These are phyloP conservation scores for Drosophila hydei DNA, from an alignment of 1,140 invertebrate species.

Conservation along the genomic window DNA sequence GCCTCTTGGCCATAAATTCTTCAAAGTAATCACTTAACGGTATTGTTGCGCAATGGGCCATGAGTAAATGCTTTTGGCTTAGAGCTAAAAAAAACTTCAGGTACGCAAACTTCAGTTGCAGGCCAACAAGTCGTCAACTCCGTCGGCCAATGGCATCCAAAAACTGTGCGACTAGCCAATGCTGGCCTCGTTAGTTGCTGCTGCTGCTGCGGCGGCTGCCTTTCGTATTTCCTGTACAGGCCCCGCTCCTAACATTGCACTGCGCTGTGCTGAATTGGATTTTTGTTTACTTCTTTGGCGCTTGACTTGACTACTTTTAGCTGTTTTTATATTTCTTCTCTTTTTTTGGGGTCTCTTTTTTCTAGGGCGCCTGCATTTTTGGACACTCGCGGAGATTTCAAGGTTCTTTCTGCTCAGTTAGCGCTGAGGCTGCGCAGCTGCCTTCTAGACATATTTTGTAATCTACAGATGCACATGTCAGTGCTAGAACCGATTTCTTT, in stretches of 20 bases:
- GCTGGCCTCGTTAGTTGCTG: slow-evolving; percentile 53
- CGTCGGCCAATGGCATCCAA: slow-evolving; percentile 60
- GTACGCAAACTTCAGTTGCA: slow-evolving; percentile 40
- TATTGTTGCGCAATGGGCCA: slow-evolving; percentile 60
- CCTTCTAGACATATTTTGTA: slow-evolving; percentile 40
- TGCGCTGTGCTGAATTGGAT: slow-evolving; percentile 5
- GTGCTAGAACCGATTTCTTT: slow-evolving; percentile 33
- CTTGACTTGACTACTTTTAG: slow-evolving; percentile 18
- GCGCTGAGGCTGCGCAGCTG: slow-evolving; percentile 18
- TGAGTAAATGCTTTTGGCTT: slow-evolving; percentile 9
- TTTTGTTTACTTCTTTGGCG: slow-evolving; percentile 31
- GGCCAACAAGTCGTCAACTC: slow-evolving; percentile 49
- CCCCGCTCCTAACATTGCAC: slow-evolving; percentile 14
- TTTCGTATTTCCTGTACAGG: slow-evolving; percentile 62
- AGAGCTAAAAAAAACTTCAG: slow-evolving; percentile 30
- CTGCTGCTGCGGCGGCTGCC: slow-evolving; percentile 38
- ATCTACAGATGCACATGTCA: slow-evolving; percentile 47
- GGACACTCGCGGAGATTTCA: slow-evolving; percentile 62
- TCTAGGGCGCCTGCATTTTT: slow-evolving; percentile 50
- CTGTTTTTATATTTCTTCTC: not conserved
- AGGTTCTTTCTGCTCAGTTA: slow-evolving; percentile 49
- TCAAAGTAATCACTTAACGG: slow-evolving; percentile 37
- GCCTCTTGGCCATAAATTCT: slow-evolving; percentile 64
- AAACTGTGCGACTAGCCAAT: slow-evolving; percentile 28
- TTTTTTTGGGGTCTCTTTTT: slow-evolving; percentile 20